Percentiles rank a stretch among this genome's conserved stretches.
phyloP scores from a whole-genome alignment of 2,113 vertebrate genomes.

The Procapra przewalskii region DNA sequence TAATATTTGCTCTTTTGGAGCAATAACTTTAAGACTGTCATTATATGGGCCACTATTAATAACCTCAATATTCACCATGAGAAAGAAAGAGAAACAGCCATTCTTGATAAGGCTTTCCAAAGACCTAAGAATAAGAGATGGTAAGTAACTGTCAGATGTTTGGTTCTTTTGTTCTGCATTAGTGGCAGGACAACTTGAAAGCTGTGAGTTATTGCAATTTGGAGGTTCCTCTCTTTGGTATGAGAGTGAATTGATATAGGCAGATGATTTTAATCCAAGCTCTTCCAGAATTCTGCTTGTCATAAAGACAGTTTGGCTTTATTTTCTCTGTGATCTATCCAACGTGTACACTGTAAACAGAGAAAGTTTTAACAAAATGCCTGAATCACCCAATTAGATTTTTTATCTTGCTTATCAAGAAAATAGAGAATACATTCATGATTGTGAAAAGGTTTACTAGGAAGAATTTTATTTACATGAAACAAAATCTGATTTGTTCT shows the following conservation, averaged over 20 bases:
- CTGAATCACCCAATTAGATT: background rate
- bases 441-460: background rate
- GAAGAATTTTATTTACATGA: background rate
- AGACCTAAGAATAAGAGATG: background rate
- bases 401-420: background rate
- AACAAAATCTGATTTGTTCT: background rate
- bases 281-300: background rate
- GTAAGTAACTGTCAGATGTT: background rate
- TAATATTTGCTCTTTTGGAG: too few species aligned
- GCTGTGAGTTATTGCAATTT: background rate
- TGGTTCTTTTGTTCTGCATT: background rate
- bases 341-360: background rate
- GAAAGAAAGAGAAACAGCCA: background rate
- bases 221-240: background rate
- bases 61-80: background rate
- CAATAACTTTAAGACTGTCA: background rate
- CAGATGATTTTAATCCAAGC: background rate
- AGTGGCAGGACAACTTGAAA: background rate
- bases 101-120: background rate
- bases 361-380: background rate
- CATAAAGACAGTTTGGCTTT: background rate
- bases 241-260: background rate
- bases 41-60: background rate
- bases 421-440: background rate
- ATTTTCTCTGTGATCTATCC: background rate